Evolutionary conservation across 2,888 invertebrate species (phyloP).

Genomic region (Octonoba sinensis): DNA sequence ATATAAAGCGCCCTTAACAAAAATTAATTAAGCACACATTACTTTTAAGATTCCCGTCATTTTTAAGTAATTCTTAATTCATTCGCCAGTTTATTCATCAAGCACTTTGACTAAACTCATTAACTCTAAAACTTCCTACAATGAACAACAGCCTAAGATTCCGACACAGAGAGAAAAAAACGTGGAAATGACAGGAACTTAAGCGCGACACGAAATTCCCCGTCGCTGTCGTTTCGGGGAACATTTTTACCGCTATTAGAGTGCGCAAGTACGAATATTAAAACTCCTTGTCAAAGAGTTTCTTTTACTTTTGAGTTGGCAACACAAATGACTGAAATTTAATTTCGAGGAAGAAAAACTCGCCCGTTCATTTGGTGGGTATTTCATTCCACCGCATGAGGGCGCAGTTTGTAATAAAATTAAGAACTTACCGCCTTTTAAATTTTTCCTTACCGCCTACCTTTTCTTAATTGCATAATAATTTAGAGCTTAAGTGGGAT

Average conservation of each 20-base stretch:
- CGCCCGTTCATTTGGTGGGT: conserved; percentile 52
- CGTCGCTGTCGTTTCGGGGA: too few relatives aligned
- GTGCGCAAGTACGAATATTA: conserved; percentile 42
- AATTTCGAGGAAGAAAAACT: conserved; percentile 56
- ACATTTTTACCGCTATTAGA: conserved; percentile 14
- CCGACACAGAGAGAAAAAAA: neutral
- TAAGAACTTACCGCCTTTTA: conserved; percentile 63
- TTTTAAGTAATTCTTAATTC: conserved; percentile 18
- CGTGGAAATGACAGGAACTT: too few relatives aligned
- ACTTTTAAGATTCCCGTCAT: neutral
- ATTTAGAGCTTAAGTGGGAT: conserved; percentile 54
- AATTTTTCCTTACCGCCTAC: conserved; percentile 47
- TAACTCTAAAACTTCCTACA: conserved; percentile 1
- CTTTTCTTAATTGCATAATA: conserved; percentile 60
- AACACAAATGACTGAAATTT: conserved; percentile 58
- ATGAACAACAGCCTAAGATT: neutral
- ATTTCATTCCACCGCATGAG: conserved; percentile 43
- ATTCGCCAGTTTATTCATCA: conserved; percentile 5
- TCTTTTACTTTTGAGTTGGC: conserved; percentile 25
- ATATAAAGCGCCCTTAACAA: neutral
- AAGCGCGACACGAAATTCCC: too few relatives aligned
- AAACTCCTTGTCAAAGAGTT: conserved; percentile 55
- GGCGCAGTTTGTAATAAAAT: conserved; percentile 48
- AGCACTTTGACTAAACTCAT: conserved; percentile 16
- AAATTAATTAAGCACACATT: neutral